phyloP scores from a whole-genome alignment of 2,888 invertebrate species.

The Octonoba sinensis region DNA sequence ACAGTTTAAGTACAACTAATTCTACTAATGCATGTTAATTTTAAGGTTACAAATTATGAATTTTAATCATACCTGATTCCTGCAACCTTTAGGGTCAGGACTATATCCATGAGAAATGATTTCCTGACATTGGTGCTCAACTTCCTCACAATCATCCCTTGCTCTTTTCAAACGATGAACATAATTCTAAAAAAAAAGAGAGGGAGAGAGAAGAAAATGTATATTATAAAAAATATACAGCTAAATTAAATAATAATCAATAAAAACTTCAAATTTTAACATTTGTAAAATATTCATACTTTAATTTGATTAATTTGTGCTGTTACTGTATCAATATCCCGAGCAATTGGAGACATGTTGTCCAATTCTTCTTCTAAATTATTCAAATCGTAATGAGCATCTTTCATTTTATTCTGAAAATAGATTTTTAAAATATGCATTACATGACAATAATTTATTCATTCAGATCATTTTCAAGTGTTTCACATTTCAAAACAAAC shows the following conservation, averaged over 20 bases:
- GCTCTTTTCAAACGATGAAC: slow-evolving; percentile 71
- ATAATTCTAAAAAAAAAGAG: slow-evolving; percentile 69
- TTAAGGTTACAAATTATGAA: too few relatives aligned
- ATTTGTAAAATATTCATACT: slow-evolving; percentile 66
- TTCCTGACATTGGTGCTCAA: slow-evolving; percentile 81
- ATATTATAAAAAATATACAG: background rate
- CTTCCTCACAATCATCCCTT: slow-evolving; percentile 74
- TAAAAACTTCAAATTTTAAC: background rate
- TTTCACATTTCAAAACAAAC: too few relatives aligned
- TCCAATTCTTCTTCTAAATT: slow-evolving; percentile 87
- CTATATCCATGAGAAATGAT: slow-evolving; percentile 88
- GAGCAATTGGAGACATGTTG: slow-evolving; percentile 85
- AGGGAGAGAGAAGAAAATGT: too few relatives aligned
- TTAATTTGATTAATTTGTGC: slow-evolving; percentile 85
- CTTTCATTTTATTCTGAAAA: slow-evolving; percentile 82
- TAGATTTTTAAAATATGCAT: background rate
- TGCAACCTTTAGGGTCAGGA: slow-evolving; percentile 84
- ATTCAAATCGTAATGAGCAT: slow-evolving; percentile 81
- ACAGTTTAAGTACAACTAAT: too few relatives aligned
- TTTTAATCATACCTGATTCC: slow-evolving; percentile 76
- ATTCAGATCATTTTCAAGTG: too few relatives aligned
- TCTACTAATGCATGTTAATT: too few relatives aligned
- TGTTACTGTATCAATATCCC: slow-evolving; percentile 87
- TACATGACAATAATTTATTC: too few relatives aligned
- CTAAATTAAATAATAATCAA: background rate